Evolutionary conservation across 2,888 invertebrate species (phyloP).

Genomic region (Spialia ferax): DNA sequence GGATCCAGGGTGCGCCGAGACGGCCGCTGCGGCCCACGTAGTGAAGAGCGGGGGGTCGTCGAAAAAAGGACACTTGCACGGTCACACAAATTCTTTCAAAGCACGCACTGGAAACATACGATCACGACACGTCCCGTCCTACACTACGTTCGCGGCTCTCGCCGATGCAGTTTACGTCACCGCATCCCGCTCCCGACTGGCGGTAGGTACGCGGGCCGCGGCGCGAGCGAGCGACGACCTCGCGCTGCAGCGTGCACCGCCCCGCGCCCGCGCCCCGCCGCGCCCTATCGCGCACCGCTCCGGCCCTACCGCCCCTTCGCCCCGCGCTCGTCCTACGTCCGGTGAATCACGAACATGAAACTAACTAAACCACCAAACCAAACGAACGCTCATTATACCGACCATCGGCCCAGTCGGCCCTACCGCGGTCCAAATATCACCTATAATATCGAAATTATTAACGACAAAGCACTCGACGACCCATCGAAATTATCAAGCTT

Average conservation of each 20-base stretch:
- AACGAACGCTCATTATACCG: slow-evolving; percentile 42
- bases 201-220: slow-evolving; percentile 60
- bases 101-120: slow-evolving; percentile 68
- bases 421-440: slow-evolving; percentile 50
- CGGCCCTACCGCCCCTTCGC: slow-evolving; percentile 54
- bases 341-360: slow-evolving; percentile 67
- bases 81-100: slow-evolving; percentile 69
- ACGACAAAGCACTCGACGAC: background rate
- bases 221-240: slow-evolving; percentile 83
- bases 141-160: slow-evolving; percentile 83
- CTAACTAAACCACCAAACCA: background rate
- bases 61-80: slow-evolving; percentile 67
- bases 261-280: slow-evolving; percentile 63
- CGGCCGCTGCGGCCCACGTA: slow-evolving; percentile 74
- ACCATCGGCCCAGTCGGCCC: background rate
- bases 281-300: slow-evolving; percentile 59
- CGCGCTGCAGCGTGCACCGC: slow-evolving; percentile 84
- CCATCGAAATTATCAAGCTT: background rate
- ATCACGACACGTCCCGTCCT: slow-evolving; percentile 82
- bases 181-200: slow-evolving; percentile 87
- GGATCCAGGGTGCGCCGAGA: slow-evolving; percentile 55
- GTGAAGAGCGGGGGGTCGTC: slow-evolving; percentile 80
- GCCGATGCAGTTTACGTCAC: slow-evolving; percentile 86
- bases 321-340: slow-evolving; percentile 78
- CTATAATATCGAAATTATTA: no score